These are phyloP conservation scores for Apodemia duryi DNA, from an alignment of 2,888 invertebrate species.

Conservation along the genomic window DNA sequence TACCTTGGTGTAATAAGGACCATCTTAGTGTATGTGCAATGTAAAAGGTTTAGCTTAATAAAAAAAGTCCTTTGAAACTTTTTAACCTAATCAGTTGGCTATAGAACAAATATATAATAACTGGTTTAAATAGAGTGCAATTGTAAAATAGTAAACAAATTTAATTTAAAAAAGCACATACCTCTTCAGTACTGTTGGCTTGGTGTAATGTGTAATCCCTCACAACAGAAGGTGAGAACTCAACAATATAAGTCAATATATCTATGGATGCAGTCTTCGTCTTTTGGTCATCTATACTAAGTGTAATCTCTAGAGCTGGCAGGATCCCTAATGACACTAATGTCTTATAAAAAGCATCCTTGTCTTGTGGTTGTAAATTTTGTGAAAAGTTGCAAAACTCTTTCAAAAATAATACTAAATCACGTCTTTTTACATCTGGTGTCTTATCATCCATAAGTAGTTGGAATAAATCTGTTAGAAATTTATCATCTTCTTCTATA, in stretches of 20 bases:
- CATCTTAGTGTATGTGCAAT: too few relatives aligned
- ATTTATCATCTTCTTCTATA: slow-evolving; percentile 98
- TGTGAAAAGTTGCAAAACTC: slow-evolving; percentile 99
- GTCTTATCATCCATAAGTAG: slow-evolving; percentile 94
- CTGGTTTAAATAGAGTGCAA: background rate
- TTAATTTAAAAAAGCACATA: slow-evolving; percentile 47
- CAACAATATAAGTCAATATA: slow-evolving; percentile 98
- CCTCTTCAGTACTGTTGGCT: slow-evolving; percentile 92
- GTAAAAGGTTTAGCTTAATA: too few relatives aligned
- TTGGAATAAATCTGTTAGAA: slow-evolving; percentile 96
- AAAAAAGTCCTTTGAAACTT: too few relatives aligned
- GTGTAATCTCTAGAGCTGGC: slow-evolving; percentile 93
- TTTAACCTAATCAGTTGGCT: too few relatives aligned
- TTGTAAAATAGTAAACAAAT: background rate
- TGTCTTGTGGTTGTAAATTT: slow-evolving; percentile 97
- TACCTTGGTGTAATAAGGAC: too few relatives aligned
- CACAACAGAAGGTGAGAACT: slow-evolving; percentile 98
- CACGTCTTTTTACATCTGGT: slow-evolving; percentile 90
- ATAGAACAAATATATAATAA: background rate
- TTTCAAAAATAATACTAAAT: slow-evolving; percentile 97
- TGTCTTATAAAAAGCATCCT: slow-evolving; percentile 98
- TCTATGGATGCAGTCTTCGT: slow-evolving; percentile 99
- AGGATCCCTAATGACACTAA: slow-evolving; percentile 92
- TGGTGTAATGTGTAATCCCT: slow-evolving; percentile 98
- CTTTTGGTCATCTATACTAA: slow-evolving; percentile 94